These are phyloP conservation scores for Noctua comes DNA, from an alignment of 2,888 invertebrate species.

Conservation along the genomic window DNA sequence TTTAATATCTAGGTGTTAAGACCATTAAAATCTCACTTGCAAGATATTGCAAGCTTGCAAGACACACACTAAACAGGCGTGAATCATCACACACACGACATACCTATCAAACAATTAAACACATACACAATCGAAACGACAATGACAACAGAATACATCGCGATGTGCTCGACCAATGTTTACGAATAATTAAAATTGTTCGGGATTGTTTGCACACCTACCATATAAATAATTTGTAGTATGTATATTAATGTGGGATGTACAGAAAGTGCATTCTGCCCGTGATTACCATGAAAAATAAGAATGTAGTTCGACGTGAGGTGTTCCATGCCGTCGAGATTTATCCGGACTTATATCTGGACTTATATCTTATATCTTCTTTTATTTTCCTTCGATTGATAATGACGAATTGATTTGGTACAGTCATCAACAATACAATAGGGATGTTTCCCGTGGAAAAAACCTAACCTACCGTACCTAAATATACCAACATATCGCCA, in stretches of 20 bases:
- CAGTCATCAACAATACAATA: neutral
- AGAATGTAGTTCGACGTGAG: no score
- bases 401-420: neutral
- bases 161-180: conserved; percentile 69
- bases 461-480: no score
- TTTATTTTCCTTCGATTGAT: no score
- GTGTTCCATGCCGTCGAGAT: no score
- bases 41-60: conserved; percentile 3
- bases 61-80: conserved; percentile 1
- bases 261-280: conserved; percentile 34
- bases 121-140: conserved; percentile 36
- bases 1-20: neutral
- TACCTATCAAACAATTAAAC: neutral
- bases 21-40: neutral
- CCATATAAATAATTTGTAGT: conserved; percentile 70
- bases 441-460: no score
- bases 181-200: conserved; percentile 84
- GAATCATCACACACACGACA: conserved; percentile 8
- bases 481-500: neutral
- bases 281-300: neutral
- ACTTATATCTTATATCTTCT: no score
- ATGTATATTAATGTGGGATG: conserved; percentile 21
- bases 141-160: conserved; percentile 41
- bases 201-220: conserved; percentile 71
- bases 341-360: no score